Conservation (phyloP, 2,797 vertebrate genomes). For the Leptoclinus maculatus region DNA sequence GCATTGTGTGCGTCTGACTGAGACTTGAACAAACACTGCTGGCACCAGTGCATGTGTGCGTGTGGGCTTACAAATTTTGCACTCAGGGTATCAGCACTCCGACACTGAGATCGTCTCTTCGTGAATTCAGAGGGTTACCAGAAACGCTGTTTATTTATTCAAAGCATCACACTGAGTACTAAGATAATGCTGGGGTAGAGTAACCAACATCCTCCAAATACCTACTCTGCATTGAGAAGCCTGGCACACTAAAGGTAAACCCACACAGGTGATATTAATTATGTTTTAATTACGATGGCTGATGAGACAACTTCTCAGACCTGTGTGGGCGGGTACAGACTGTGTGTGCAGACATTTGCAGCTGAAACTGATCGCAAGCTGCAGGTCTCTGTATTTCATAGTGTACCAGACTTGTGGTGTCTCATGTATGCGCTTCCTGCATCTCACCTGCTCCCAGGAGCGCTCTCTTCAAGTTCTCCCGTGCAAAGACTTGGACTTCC, state of each 20-base stretch:
- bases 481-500: neutral
- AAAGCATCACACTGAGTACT: neutral
- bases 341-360: too few relatives aligned
- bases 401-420: too few relatives aligned
- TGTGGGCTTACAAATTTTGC: constrained; percentile 49
- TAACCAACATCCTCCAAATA: too few relatives aligned
- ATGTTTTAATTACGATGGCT: neutral
- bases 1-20: constrained; percentile 45
- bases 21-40: constrained; percentile 40
- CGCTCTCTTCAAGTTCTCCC: neutral
- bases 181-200: neutral
- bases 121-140: constrained; percentile 42
- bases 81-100: constrained; percentile 48
- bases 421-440: too few relatives aligned
- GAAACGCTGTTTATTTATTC: neutral
- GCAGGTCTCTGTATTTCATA: too few relatives aligned
- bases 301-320: neutral
- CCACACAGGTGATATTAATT: too few relatives aligned
- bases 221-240: neutral
- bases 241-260: too few relatives aligned
- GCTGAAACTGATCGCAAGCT: too few relatives aligned
- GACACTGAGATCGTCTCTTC: constrained; percentile 50
- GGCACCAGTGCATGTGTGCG: constrained; percentile 1
- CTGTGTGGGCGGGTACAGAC: neutral
- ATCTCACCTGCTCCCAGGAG: neutral